Conservation (phyloP, 2,888 invertebrate genomes). For the Plebejus melissa region DNA sequence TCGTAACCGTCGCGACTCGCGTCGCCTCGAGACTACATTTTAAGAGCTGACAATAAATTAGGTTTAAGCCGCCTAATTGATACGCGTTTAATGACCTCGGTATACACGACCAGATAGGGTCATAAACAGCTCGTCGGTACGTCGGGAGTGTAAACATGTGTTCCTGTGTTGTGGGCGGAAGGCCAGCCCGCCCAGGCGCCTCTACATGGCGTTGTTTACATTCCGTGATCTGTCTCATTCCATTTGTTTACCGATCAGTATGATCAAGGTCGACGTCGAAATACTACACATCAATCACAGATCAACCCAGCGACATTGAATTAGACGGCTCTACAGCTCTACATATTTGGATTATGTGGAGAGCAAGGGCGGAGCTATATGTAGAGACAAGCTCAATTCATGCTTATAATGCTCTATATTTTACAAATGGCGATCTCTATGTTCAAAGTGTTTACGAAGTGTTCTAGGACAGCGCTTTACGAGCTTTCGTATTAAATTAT, state of each 20-base stretch:
- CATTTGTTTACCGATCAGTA: constrained; percentile 26
- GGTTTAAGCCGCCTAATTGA: constrained; percentile 16
- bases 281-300: constrained; percentile 10
- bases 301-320: constrained; percentile 20
- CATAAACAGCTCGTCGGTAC: constrained; percentile 38
- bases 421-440: not conserved
- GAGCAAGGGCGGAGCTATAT: not conserved
- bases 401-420: not conserved
- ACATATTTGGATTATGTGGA: not conserved
- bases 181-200: constrained; percentile 52
- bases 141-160: constrained; percentile 63
- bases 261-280: constrained; percentile 27
- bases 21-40: constrained; percentile 5
- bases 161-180: constrained; percentile 62
- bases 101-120: constrained; percentile 26
- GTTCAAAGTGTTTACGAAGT: not conserved
- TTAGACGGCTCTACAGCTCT: constrained; percentile 5
- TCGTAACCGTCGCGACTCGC: constrained; percentile 1
- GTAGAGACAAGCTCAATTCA: not conserved
- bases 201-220: constrained; percentile 36
- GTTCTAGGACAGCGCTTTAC: not conserved
- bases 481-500: not conserved
- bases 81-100: constrained; percentile 25
- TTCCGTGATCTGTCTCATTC: constrained; percentile 50
- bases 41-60: constrained; percentile 18